Base-by-base conservation (phyloP, 2,888 invertebrate species). In the Pollenia angustigena region DNA sequence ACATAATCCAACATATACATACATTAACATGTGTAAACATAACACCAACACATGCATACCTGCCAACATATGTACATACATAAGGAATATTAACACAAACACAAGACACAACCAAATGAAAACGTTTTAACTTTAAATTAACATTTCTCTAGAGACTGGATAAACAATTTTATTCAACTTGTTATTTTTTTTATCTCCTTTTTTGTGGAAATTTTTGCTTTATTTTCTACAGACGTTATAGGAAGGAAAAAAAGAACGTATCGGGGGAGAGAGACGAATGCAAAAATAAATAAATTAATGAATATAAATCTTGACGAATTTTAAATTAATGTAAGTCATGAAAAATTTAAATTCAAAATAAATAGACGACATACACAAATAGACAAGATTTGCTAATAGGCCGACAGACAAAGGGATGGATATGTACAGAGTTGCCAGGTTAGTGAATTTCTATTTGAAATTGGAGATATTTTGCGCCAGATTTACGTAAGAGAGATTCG, bases 41-140 rank as follows among this genome's bases (percentile, higher is more conserved):
- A 44, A 46, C 32, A 32, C 52, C 79, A 48, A 14, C 18, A 60
- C n/a, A 62, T 7, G 12, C 54, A 60, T 62, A 44, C 54, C 23
- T 40, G 74, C 16, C 32, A 32, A 32, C 32, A 32, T 32, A 23
- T 23, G 23, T 2, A 32, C 32, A 32, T 32, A 32, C 32, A 32
- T 32, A 6, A 32, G 4, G 16, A 14, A 71, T 32, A 50, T 75
- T 75, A 85, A 76, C 48, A 66, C 46, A 81, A 56, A 81, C 46
- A 64, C 54, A 32, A 56, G 32, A 32, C 32, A 32, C 32, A 74
- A 72, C 54, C 50, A 75, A 82, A 79, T 85, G 78, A 79, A 50
- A 86, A 86, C 66, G 68, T 76, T 86, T 86, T 83, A 86, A 83
- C 86, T 83, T 83, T 83, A 83, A 86, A 86, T 83, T 86, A 83